Base-by-base conservation (phyloP, 2,888 invertebrate species). In the Sphecodes monilicornis region DNA sequence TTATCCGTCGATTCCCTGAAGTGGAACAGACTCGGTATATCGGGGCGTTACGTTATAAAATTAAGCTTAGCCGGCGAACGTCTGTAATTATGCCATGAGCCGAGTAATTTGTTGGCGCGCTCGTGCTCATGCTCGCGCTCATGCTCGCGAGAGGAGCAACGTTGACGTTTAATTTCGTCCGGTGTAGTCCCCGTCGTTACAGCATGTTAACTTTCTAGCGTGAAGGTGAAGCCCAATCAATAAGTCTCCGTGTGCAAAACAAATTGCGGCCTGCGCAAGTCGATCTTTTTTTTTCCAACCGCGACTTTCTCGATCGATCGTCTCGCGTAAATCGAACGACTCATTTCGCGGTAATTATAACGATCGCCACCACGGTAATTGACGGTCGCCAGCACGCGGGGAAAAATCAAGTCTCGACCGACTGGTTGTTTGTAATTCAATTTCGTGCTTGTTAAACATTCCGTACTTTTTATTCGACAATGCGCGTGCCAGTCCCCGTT, bases 101-200 rank as follows among this genome's bases (percentile, higher is more conserved):
- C 41, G 81, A 82, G 77, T 70, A 82, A 89, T 85, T 88, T 83
- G 78, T 82, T 57, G 57, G 50, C 70, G 80, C 77, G n/a, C 26
- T 26, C 57, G 54, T 64, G 69, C 78, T 76, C 50, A 50, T 22
- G 8, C 50, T 22, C 5, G 57, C 26, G 26, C 57, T 76, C 50
- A 50, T 22, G 8, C 50, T 22, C 5, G 57, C 26, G 26, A 26
- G n/a, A n/a, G 26, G 26, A 26, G 57, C 50, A 84, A 83, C 78
- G 81, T 88, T 85, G 88, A 87, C 79, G 85, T 83, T 82, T 83
- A 82, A 87, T 87, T 80, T 82, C 75, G 79, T 26, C 57, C n/a
- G 71, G 78, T 74, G 87, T 70, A 82, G 73, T 46, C 29, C 26
- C 50, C 74, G 78, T 74, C 79, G 79, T 88, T 82, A 66, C 66